Conservation (phyloP, 2,888 invertebrate genomes). For the Polylopha cassiicola region DNA sequence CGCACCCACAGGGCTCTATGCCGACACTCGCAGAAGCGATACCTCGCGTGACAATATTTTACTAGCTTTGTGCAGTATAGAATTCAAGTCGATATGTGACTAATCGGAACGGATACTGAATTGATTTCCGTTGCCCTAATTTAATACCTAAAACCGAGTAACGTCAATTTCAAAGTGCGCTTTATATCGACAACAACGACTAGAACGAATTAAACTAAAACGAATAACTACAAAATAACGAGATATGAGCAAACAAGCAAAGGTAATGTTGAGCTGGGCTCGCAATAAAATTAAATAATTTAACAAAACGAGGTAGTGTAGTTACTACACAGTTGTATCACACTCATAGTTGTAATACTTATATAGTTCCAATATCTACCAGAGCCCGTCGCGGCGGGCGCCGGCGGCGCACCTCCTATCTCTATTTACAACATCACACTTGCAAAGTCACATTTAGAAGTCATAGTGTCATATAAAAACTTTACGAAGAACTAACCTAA, state of each 20-base stretch:
- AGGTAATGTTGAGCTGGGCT: constrained; percentile 65
- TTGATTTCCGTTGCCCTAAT: constrained; percentile 43
- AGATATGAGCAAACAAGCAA: constrained; percentile 65
- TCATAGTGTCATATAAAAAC: constrained; percentile 66
- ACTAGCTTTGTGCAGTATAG: too few relatives aligned
- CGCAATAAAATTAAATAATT: constrained; percentile 48
- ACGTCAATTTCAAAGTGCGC: constrained; percentile 36
- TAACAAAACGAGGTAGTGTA: constrained; percentile 70
- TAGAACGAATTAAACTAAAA: constrained; percentile 51
- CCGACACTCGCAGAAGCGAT: constrained; percentile 37
- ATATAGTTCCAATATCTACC: constrained; percentile 40
- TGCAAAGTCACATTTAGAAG: constrained; percentile 71
- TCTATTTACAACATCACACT: constrained; percentile 73
- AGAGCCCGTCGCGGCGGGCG: constrained; percentile 25
- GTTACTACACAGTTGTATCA: constrained; percentile 63
- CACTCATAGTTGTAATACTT: constrained; percentile 49
- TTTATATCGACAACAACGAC: constrained; percentile 55
- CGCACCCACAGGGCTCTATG: too few relatives aligned
- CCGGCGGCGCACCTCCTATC: constrained; percentile 44
- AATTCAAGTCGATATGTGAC: constrained; percentile 56
- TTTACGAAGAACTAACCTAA: constrained; percentile 64
- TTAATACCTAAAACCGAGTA: constrained; percentile 41
- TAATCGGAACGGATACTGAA: constrained; percentile 54
- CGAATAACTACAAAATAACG: constrained; percentile 47
- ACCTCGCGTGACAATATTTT: constrained; percentile 36